Percentiles rank a stretch among this genome's conserved stretches.
These are phyloP conservation scores for Pristionchus japonicus DNA, from an alignment of 2,888 invertebrate genomes.

Conservation along the genomic window DNA sequence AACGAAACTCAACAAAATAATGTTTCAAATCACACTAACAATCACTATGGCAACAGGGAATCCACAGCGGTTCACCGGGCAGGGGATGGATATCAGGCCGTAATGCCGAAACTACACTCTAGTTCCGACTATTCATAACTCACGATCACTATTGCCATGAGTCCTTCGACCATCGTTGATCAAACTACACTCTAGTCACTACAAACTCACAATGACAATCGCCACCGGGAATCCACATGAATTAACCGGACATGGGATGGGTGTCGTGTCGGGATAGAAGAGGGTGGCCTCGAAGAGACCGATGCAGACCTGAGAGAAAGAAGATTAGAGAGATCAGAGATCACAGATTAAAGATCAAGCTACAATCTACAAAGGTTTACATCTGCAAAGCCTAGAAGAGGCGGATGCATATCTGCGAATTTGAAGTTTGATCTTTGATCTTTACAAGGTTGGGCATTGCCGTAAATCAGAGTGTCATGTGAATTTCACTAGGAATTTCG, in stretches of 20 bases:
- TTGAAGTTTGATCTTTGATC: too few species aligned
- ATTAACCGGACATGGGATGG: slow-evolving; percentile 64
- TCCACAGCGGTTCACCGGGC: slow-evolving; percentile 64
- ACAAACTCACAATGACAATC: slow-evolving; percentile 54
- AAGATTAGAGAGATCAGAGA: too few species aligned
- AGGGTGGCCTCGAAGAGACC: slow-evolving; percentile 70
- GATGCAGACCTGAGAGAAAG: slow-evolving; percentile 49
- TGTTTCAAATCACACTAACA: neutral
- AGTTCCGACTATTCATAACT: too few species aligned
- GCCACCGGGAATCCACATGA: slow-evolving; percentile 67
- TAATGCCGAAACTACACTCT: neutral
- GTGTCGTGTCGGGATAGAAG: slow-evolving; percentile 69
- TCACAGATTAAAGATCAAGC: neutral
- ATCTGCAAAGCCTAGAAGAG: too few species aligned
- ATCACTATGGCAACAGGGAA: slow-evolving; percentile 65
- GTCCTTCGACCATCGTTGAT: too few species aligned
- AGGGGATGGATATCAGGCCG: slow-evolving; percentile 66
- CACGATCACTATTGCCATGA: too few species aligned
- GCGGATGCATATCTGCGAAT: too few species aligned
- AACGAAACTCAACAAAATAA: too few species aligned
- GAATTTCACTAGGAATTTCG: too few species aligned
- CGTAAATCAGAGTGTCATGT: too few species aligned
- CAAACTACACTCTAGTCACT: neutral
- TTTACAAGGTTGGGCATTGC: too few species aligned
- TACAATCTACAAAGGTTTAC: neutral